A percentile compares a stretch with the other conserved stretches of the same genome.
These are phyloP conservation scores for Lepus europaeus DNA, from an alignment of 2,113 vertebrate genomes.

Conservation along the genomic window DNA sequence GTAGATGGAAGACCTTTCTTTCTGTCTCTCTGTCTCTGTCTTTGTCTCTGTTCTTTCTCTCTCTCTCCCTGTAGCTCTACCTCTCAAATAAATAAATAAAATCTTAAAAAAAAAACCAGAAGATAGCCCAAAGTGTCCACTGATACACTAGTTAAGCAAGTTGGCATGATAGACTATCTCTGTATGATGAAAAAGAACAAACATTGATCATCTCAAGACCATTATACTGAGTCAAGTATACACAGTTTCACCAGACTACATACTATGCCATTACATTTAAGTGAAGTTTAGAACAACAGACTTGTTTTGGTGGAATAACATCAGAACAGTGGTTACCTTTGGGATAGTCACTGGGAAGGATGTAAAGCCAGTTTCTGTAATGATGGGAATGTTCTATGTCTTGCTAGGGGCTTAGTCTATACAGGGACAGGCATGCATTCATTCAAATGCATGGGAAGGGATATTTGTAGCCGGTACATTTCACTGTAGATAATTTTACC, in stretches of 20 bases:
- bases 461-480: neutral
- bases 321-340: neutral
- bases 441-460: neutral
- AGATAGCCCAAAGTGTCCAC: neutral
- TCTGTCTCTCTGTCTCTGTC: no score
- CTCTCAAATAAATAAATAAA: no score
- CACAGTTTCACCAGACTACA: neutral
- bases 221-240: neutral
- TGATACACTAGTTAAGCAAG: neutral
- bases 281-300: neutral
- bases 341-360: neutral
- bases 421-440: neutral
- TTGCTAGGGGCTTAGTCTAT: neutral
- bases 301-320: neutral
- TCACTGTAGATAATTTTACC: neutral
- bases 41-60: no score
- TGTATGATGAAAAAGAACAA: neutral
- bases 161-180: neutral
- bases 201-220: neutral
- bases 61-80: no score
- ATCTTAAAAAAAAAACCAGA: no score
- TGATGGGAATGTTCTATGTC: neutral
- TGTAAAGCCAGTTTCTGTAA: neutral
- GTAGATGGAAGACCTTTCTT: no score
- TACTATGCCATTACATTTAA: neutral